Conservation (phyloP, 2,888 invertebrate species). For the Apodemia duryi region DNA sequence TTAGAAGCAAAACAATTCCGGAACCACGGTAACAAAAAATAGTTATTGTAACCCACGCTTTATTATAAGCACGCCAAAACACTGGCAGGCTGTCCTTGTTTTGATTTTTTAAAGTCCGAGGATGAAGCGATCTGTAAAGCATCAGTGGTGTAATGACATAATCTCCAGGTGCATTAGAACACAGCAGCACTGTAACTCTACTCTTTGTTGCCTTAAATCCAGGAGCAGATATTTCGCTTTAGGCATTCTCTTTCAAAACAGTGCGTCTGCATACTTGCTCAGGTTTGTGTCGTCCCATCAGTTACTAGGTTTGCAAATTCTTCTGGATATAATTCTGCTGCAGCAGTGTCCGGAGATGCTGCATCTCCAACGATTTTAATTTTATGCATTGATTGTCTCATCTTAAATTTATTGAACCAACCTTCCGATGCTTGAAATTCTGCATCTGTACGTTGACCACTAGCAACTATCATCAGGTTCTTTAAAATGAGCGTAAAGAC, state of each 20-base stretch:
- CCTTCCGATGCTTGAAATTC: slow-evolving; percentile 32
- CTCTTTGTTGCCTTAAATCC: slow-evolving; percentile 34
- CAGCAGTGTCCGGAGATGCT: slow-evolving; percentile 33
- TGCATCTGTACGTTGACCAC: slow-evolving; percentile 27
- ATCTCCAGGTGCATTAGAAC: slow-evolving; percentile 33
- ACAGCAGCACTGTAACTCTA: slow-evolving; percentile 34
- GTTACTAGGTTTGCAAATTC: slow-evolving; percentile 31
- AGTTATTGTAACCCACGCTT: slow-evolving; percentile 36
- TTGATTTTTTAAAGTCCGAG: slow-evolving; percentile 31
- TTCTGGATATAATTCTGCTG: slow-evolving; percentile 34
- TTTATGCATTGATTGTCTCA: slow-evolving; percentile 33
- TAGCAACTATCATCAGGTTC: slow-evolving; percentile 24
- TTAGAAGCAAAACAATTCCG: slow-evolving; percentile 34
- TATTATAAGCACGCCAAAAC: slow-evolving; percentile 37
- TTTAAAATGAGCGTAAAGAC: slow-evolving; percentile 31
- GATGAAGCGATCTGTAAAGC: slow-evolving; percentile 32
- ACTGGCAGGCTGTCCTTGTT: slow-evolving; percentile 32
- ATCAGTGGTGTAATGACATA: slow-evolving; percentile 31
- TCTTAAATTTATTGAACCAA: slow-evolving; percentile 35
- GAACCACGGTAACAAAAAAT: slow-evolving; percentile 35
- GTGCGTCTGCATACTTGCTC: slow-evolving; percentile 34
- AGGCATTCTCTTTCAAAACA: slow-evolving; percentile 35
- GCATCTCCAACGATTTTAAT: slow-evolving; percentile 33
- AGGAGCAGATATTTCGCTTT: slow-evolving; percentile 31
- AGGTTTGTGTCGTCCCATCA: slow-evolving; percentile 31